A percentile compares a stretch with the other conserved stretches of the same genome.
These are phyloP conservation scores for Sminthurinus aureus DNA, from an alignment of 2,888 invertebrate species.

Conservation along the genomic window DNA sequence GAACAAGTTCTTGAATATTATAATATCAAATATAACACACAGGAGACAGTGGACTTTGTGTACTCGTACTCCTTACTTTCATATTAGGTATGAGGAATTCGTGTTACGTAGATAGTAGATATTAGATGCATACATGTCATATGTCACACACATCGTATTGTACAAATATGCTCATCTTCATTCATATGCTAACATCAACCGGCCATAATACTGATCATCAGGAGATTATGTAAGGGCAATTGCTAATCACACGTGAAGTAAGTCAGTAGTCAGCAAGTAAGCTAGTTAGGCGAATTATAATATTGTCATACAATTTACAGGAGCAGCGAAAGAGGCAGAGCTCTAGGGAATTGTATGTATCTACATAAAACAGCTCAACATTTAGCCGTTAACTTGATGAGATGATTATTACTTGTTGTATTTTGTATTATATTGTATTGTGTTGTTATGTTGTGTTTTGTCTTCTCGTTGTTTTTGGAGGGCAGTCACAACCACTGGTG, in stretches of 20 bases:
- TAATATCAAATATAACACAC: too few relatives aligned
- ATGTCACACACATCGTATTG: too few relatives aligned
- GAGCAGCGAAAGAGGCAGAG: neutral
- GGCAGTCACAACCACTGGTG: neutral
- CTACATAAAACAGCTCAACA: too few relatives aligned
- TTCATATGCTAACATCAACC: neutral
- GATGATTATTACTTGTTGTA: too few relatives aligned
- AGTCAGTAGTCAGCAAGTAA: neutral
- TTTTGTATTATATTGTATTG: neutral
- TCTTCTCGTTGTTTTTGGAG: neutral
- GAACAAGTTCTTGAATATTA: too few relatives aligned
- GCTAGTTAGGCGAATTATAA: conserved; percentile 8
- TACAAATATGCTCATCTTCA: neutral
- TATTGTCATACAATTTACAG: neutral
- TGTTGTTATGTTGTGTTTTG: neutral
- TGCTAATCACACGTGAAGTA: conserved; percentile 13
- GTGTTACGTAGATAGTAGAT: too few relatives aligned
- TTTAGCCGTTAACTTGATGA: too few relatives aligned
- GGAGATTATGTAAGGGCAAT: conserved; percentile 11
- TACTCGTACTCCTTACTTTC: too few relatives aligned
- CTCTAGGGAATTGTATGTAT: too few relatives aligned
- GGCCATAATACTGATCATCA: neutral
- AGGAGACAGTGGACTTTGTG: too few relatives aligned
- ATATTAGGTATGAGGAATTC: too few relatives aligned
- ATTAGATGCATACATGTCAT: too few relatives aligned